Evolutionary conservation across 2,797 vertebrate species (phyloP).

Genomic region (Peromyscus eremicus): DNA sequence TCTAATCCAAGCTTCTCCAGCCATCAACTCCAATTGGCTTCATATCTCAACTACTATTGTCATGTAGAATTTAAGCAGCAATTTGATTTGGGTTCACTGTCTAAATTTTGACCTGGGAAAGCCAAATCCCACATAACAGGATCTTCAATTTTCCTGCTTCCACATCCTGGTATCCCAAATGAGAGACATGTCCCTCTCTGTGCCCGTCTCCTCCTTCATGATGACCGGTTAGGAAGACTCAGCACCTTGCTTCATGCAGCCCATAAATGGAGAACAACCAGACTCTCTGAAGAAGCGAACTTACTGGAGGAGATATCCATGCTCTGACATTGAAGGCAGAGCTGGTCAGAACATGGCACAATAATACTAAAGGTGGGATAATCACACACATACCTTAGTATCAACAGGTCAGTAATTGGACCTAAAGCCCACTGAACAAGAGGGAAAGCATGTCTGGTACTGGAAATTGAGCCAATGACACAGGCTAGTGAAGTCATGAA

Average conservation of each 20-base stretch:
- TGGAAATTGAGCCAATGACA: background rate
- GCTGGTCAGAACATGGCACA: background rate
- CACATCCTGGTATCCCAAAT: background rate
- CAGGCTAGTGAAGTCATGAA: background rate
- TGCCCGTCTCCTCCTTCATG: background rate
- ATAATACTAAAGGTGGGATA: background rate
- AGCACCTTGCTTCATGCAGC: background rate
- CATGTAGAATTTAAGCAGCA: slow-evolving; percentile 30
- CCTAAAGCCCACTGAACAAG: background rate
- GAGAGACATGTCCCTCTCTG: background rate
- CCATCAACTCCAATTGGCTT: background rate
- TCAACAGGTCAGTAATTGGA: background rate
- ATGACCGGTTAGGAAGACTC: background rate
- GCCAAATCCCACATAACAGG: background rate
- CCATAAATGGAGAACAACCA: background rate
- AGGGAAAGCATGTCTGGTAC: too few species aligned
- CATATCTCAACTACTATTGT: background rate
- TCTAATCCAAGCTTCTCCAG: background rate
- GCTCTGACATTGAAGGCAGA: background rate
- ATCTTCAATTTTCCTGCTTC: background rate
- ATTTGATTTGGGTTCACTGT: slow-evolving; percentile 24
- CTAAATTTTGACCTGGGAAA: slow-evolving; percentile 24
- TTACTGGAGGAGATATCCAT: background rate
- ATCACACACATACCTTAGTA: background rate
- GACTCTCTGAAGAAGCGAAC: background rate